Conservation (phyloP, 1,140 invertebrate genomes). For the Plectrocnemia conspersa region DNA sequence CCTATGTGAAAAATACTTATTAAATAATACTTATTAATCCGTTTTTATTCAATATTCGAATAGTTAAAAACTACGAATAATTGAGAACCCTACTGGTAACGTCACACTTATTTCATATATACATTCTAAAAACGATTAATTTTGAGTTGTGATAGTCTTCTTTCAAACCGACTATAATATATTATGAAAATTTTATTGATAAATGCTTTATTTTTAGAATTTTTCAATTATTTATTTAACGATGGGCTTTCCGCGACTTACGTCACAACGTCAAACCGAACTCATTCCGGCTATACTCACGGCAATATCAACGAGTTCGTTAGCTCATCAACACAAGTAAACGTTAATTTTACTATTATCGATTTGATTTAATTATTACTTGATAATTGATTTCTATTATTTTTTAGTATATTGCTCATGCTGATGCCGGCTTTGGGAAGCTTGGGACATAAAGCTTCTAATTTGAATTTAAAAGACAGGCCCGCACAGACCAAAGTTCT, state of each 20-base stretch:
- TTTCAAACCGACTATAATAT: neutral
- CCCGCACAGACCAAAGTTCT: slow-evolving; percentile 65
- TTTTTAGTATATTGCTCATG: slow-evolving; percentile 68
- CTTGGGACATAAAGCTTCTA: slow-evolving; percentile 48
- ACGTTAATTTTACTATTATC: slow-evolving; percentile 23
- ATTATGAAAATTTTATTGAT: neutral
- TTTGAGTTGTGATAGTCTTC: neutral
- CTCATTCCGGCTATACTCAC: slow-evolving; percentile 72
- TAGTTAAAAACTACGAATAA: too few species aligned
- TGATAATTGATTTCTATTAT: slow-evolving; percentile 26
- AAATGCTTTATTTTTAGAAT: slow-evolving; percentile 58
- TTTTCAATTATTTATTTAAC: slow-evolving; percentile 93
- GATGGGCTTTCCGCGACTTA: slow-evolving; percentile 80
- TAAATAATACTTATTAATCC: too few species aligned
- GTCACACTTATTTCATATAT: too few species aligned
- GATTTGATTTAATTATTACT: neutral
- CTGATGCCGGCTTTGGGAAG: slow-evolving; percentile 75
- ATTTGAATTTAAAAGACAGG: slow-evolving; percentile 55
- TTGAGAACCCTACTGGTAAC: too few species aligned
- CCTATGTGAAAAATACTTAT: too few species aligned
- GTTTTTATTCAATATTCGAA: too few species aligned
- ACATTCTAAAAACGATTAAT: neutral
- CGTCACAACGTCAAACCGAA: slow-evolving; percentile 68
- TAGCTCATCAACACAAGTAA: slow-evolving; percentile 82
- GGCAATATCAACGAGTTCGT: slow-evolving; percentile 74